These are phyloP conservation scores for Bufotes viridis DNA, from an alignment of 2,797 vertebrate species.

Conservation along the genomic window DNA sequence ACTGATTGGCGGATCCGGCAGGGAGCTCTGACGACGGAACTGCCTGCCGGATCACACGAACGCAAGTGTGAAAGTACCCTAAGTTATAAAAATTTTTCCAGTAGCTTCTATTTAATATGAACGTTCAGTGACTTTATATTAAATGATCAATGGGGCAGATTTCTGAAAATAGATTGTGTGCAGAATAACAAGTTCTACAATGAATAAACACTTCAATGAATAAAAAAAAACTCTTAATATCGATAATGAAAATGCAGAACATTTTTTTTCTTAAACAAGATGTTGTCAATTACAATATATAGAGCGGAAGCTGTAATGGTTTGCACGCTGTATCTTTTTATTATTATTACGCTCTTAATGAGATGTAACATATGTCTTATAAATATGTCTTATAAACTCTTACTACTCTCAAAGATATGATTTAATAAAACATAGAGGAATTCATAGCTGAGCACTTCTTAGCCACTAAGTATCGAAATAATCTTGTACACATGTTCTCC, in stretches of 20 bases:
- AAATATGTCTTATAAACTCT: slow-evolving; percentile 31
- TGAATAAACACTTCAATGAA: not conserved
- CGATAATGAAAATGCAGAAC: not conserved
- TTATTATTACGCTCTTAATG: slow-evolving; percentile 27
- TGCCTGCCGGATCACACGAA: too few relatives aligned
- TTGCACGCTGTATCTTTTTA: slow-evolving; percentile 24
- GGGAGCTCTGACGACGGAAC: too few relatives aligned
- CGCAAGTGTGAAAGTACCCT: too few relatives aligned
- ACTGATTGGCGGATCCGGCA: too few relatives aligned
- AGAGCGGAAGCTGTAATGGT: not conserved
- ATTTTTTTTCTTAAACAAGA: not conserved
- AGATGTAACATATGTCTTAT: slow-evolving; percentile 30
- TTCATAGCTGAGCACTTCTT: not conserved
- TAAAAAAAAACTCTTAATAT: not conserved
- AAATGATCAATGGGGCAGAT: not conserved
- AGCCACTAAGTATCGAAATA: not conserved
- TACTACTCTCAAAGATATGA: slow-evolving; percentile 18
- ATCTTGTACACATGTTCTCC: not conserved
- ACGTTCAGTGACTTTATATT: not conserved
- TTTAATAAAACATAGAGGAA: slow-evolving; percentile 15
- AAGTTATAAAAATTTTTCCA: too few relatives aligned
- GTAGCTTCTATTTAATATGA: not conserved
- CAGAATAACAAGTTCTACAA: not conserved
- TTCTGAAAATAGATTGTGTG: not conserved
- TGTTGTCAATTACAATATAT: slow-evolving; percentile 4